Conservation (phyloP, 1,140 invertebrate genomes). For the Limonius californicus region DNA sequence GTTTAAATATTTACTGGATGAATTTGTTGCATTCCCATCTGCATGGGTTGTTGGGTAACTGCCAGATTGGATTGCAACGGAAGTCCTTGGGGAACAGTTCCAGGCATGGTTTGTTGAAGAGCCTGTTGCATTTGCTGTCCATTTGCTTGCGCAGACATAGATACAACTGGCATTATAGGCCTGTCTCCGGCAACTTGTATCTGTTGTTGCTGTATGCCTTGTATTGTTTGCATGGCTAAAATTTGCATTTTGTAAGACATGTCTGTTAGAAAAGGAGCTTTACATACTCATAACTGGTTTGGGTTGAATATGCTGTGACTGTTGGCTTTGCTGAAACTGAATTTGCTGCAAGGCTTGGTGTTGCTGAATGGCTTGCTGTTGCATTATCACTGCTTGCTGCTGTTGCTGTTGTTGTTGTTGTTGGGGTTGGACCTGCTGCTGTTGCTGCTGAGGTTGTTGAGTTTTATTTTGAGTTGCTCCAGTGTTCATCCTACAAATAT, state of each 20-base stretch:
- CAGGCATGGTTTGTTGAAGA: constrained; percentile 43
- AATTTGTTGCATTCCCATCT: constrained; percentile 50
- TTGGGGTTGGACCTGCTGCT: constrained; percentile 47
- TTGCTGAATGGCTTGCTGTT: constrained; percentile 46
- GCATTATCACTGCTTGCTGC: constrained; percentile 39
- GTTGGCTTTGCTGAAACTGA: constrained; percentile 45
- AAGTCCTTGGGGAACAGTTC: constrained; percentile 37
- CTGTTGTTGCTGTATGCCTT: constrained; percentile 49
- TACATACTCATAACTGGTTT: constrained; percentile 55
- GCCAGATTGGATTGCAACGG: constrained; percentile 43
- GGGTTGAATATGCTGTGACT: constrained; percentile 54
- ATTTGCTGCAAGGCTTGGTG: constrained; percentile 49
- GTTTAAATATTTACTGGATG: constrained; percentile 48
- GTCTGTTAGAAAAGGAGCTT: background rate
- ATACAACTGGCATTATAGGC: constrained; percentile 56
- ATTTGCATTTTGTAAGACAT: constrained; percentile 17
- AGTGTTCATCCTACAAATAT: constrained; percentile 47
- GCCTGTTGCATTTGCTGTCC: constrained; percentile 50
- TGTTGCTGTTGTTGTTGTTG: constrained; percentile 49
- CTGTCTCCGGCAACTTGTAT: constrained; percentile 48
- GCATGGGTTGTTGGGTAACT: constrained; percentile 45
- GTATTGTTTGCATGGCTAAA: constrained; percentile 44
- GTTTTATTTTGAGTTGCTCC: constrained; percentile 44
- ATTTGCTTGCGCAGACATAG: constrained; percentile 49
- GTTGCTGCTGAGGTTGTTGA: constrained; percentile 35